phyloP scores from a whole-genome alignment of 2,113 vertebrate species.

The Spheniscus mendiculus region DNA sequence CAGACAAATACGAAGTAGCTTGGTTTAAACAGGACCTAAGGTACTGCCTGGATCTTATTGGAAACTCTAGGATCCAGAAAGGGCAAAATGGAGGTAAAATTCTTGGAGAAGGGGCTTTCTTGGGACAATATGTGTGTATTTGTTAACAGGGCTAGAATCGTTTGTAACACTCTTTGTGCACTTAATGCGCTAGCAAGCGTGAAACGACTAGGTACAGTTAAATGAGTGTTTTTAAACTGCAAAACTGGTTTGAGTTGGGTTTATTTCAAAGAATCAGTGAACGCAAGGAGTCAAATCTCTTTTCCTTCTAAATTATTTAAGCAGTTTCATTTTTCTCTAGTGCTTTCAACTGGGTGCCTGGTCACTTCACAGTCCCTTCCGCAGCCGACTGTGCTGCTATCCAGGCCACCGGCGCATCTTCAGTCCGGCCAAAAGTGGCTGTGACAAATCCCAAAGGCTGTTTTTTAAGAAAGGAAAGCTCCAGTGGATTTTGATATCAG shows the following conservation, averaged over 20 bases:
- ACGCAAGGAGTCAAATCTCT: not conserved
- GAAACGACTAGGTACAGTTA: not conserved
- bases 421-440: constrained; percentile 17
- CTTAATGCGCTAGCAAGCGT: not conserved
- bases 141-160: not conserved
- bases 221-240: not conserved
- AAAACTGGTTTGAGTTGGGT: not conserved
- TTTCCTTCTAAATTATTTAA: not conserved
- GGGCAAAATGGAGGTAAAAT: not conserved
- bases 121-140: not conserved
- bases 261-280: not conserved
- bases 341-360: not conserved
- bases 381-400: not conserved
- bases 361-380: not conserved
- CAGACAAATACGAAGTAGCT: not conserved
- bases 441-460: constrained; percentile 4
- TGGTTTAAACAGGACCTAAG: not conserved
- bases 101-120: not conserved
- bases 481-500: constrained; percentile 21
- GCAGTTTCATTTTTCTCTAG: not conserved
- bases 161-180: not conserved
- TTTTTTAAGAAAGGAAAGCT: constrained; percentile 1
- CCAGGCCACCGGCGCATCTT: not conserved
- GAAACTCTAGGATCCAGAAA: not conserved
- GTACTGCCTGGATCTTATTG: not conserved